A percentile compares a stretch with the other conserved stretches of the same genome.
phyloP scores from a whole-genome alignment of 2,888 invertebrate genomes.

The Palloptera scutellata region DNA sequence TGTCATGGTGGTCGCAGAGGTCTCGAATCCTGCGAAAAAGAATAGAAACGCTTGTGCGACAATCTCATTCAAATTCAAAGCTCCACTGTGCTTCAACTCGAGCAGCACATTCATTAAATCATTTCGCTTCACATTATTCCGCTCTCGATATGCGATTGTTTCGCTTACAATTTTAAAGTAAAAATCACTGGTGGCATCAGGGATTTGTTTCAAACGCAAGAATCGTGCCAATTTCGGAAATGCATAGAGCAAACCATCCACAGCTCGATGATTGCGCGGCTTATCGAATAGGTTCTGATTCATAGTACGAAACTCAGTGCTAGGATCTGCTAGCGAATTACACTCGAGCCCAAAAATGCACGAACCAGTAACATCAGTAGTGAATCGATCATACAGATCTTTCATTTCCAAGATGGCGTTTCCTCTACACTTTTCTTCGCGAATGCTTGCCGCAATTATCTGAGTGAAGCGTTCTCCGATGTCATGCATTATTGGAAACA shows the following conservation, averaged over 20 bases:
- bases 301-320: slow-evolving; percentile 56
- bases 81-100: slow-evolving; percentile 44
- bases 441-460: slow-evolving; percentile 31
- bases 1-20: slow-evolving; percentile 70
- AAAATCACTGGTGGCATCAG: slow-evolving; percentile 51
- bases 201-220: slow-evolving; percentile 42
- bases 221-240: slow-evolving; percentile 45
- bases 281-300: slow-evolving; percentile 46
- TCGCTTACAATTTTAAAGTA: slow-evolving; percentile 56
- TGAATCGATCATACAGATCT: slow-evolving; percentile 63
- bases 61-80: slow-evolving; percentile 43
- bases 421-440: not conserved
- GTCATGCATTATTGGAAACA: slow-evolving; percentile 43
- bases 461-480: slow-evolving; percentile 44
- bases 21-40: slow-evolving; percentile 69
- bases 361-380: slow-evolving; percentile 66
- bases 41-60: slow-evolving; percentile 50
- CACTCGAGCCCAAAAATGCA: slow-evolving; percentile 66
- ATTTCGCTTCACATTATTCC: slow-evolving; percentile 56
- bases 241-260: slow-evolving; percentile 36
- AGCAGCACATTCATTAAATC: slow-evolving; percentile 66
- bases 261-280: slow-evolving; percentile 36
- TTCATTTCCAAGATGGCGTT: slow-evolving; percentile 41
- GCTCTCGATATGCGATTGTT: slow-evolving; percentile 59
- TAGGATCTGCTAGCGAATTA: slow-evolving; percentile 60